Evolutionary conservation across 2,888 invertebrate species (phyloP).

Genomic region (Crematogaster levior): DNA sequence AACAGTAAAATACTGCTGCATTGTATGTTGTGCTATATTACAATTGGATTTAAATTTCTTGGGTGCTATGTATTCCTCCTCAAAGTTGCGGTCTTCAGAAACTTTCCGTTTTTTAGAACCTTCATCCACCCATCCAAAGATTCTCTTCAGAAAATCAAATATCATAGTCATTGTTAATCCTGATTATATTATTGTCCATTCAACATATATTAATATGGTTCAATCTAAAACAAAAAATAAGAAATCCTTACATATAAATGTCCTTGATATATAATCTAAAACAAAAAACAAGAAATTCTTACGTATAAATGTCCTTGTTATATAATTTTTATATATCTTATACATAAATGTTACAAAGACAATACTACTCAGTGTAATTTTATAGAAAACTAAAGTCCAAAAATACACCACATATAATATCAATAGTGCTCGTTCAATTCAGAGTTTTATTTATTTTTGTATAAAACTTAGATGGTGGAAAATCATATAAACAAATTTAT

Average conservation of each 20-base stretch:
- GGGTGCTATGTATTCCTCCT: slow-evolving; percentile 64
- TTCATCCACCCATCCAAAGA: slow-evolving; percentile 78
- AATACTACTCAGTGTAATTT: neutral
- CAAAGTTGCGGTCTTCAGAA: slow-evolving; percentile 57
- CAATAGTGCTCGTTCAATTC: neutral
- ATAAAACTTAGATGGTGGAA: neutral
- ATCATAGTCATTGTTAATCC: slow-evolving; percentile 53
- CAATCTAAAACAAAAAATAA: slow-evolving; percentile 51
- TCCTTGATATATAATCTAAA: neutral
- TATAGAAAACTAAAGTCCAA: too few species aligned
- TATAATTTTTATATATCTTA: slow-evolving; percentile 5
- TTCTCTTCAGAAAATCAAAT: slow-evolving; percentile 77
- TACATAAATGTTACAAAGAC: neutral
- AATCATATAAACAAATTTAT: neutral
- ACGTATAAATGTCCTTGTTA: neutral
- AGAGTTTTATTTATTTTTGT: neutral
- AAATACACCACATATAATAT: too few species aligned
- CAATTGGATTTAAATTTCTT: slow-evolving; percentile 74
- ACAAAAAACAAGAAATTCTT: too few species aligned
- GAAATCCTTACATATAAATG: neutral
- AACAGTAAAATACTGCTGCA: slow-evolving; percentile 57
- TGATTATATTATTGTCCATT: slow-evolving; percentile 56
- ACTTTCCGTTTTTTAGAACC: slow-evolving; percentile 76
- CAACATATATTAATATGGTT: slow-evolving; percentile 44
- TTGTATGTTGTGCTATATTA: slow-evolving; percentile 21